These are phyloP conservation scores for Lepidotrigona ventralis DNA, from an alignment of 1,140 invertebrate species.

Conservation along the genomic window DNA sequence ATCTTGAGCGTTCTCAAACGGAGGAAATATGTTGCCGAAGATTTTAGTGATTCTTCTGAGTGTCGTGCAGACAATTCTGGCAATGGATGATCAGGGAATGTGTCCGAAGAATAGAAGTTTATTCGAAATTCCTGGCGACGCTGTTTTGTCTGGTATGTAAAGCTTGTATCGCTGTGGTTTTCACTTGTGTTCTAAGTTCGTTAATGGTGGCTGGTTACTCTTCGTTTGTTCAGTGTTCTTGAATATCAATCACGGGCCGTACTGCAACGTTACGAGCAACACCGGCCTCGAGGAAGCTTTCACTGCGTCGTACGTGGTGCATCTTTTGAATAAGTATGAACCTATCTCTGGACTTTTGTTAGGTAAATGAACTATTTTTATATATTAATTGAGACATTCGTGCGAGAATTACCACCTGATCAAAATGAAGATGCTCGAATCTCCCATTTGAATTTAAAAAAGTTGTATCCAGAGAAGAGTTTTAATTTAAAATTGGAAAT, in stretches of 20 bases:
- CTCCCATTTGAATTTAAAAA: no score
- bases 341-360: constrained; percentile 74
- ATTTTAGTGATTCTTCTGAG: constrained; percentile 41
- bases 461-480: no score
- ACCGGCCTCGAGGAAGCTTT: constrained; percentile 75
- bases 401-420: no score
- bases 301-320: constrained; percentile 73
- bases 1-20: no score
- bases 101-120: constrained; percentile 69
- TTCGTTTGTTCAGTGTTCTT: constrained; percentile 72
- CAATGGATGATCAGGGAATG: constrained; percentile 43
- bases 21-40: constrained; percentile 18
- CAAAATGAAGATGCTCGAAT: no score
- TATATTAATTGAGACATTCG: no score
- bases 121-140: constrained; percentile 72
- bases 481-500: no score
- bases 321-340: constrained; percentile 75
- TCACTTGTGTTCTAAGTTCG: background rate
- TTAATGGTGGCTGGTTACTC: background rate
- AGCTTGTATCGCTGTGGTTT: background rate
- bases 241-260: constrained; percentile 74
- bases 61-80: constrained; percentile 36
- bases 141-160: constrained; percentile 70
- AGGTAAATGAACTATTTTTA: constrained; percentile 63
- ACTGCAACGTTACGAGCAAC: constrained; percentile 74